Evolutionary conservation across 2,888 invertebrate genomes (phyloP).

Genomic region (Hoplodrina blanda): DNA sequence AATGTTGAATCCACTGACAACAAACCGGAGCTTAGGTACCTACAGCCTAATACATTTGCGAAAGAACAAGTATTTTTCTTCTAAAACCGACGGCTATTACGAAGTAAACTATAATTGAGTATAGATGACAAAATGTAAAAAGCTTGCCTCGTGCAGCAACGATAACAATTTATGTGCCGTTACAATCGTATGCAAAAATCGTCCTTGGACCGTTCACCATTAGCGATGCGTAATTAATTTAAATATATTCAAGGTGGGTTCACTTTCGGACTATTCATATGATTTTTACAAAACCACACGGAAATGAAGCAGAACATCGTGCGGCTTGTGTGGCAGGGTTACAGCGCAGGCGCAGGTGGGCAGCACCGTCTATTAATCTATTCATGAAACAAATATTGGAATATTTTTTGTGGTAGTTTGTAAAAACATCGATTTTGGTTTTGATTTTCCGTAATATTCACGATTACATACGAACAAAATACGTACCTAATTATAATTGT

Average conservation of each 20-base stretch:
- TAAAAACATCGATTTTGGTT: neutral
- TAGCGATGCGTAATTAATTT: slow-evolving; percentile 84
- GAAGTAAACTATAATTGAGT: slow-evolving; percentile 51
- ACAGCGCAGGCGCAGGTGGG: neutral
- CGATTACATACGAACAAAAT: neutral
- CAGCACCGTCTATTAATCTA: slow-evolving; percentile 9
- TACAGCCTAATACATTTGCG: slow-evolving; percentile 40
- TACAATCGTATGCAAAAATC: slow-evolving; percentile 85
- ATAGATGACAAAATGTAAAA: slow-evolving; percentile 61
- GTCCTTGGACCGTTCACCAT: slow-evolving; percentile 83
- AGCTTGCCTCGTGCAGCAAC: slow-evolving; percentile 62
- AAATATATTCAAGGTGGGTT: slow-evolving; percentile 83
- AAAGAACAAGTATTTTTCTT: slow-evolving; percentile 46
- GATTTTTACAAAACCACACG: slow-evolving; percentile 80
- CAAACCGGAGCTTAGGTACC: slow-evolving; percentile 20
- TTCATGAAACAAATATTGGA: slow-evolving; percentile 12
- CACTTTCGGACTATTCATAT: slow-evolving; percentile 83
- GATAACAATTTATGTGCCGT: slow-evolving; percentile 77
- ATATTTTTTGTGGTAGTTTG: neutral
- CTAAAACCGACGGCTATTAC: slow-evolving; percentile 42
- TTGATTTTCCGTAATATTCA: neutral
- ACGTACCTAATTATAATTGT: no score
- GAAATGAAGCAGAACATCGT: slow-evolving; percentile 75
- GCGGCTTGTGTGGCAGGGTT: slow-evolving; percentile 24
- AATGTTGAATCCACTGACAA: slow-evolving; percentile 31